Conservation (phyloP, 2,113 vertebrate species). For the Micronycteris hirsuta region DNA sequence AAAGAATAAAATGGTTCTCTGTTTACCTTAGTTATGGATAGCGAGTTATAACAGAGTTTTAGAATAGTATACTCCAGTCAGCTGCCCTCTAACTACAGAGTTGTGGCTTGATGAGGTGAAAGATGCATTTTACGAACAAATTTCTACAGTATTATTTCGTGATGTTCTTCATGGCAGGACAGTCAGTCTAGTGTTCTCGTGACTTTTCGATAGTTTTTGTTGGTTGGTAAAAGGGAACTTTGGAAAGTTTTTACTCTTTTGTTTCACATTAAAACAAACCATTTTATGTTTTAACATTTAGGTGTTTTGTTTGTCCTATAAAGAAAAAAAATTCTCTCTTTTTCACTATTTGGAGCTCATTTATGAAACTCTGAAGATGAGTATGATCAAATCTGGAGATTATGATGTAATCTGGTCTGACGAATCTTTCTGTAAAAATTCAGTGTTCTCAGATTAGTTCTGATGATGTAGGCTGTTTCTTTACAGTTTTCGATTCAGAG, state of each 20-base stretch:
- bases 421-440: neutral
- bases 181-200: neutral
- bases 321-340: neutral
- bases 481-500: neutral
- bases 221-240: neutral
- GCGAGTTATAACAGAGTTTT: constrained; percentile 18
- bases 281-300: neutral
- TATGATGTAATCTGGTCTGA: neutral
- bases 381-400: neutral
- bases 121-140: neutral
- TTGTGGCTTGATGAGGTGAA: neutral
- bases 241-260: neutral
- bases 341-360: neutral
- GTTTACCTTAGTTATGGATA: neutral
- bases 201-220: neutral
- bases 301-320: neutral
- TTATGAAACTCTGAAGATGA: neutral
- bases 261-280: neutral
- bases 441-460: neutral
- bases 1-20: neutral
- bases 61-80: neutral
- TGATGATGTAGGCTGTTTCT: neutral
- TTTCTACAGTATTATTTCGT: neutral
- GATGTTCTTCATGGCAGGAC: neutral
- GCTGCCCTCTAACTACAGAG: neutral